Conservation (phyloP, 2,113 vertebrate genomes). For the Paradisaea rubra region DNA sequence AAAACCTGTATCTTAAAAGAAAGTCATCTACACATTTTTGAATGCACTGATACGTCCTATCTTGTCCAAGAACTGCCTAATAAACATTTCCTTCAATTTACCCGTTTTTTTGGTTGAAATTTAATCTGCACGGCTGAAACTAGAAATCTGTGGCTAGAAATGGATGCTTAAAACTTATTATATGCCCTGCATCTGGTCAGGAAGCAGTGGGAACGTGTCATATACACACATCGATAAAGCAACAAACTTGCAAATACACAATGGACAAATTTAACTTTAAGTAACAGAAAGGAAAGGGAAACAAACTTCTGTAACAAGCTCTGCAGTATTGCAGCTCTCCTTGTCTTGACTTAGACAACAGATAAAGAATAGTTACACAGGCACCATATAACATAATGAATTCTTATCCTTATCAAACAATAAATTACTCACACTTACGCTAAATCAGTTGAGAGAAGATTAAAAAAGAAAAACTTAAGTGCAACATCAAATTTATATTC, state of each 20-base stretch:
- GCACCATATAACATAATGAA: background rate
- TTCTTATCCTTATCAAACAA: background rate
- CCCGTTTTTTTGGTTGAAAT: background rate
- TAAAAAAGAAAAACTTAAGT: background rate
- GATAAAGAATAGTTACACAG: background rate
- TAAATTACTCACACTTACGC: background rate
- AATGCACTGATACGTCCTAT: background rate
- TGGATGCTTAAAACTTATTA: background rate
- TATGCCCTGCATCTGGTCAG: background rate
- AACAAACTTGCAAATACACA: background rate
- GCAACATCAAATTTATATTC: background rate
- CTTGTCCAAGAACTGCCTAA: background rate
- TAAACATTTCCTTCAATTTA: background rate
- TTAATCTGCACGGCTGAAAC: background rate
- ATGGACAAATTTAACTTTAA: background rate
- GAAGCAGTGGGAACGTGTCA: background rate
- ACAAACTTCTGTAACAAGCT: background rate
- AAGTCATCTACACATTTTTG: background rate
- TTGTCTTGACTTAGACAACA: background rate
- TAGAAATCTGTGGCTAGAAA: background rate
- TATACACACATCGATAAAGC: background rate
- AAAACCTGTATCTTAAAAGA: background rate
- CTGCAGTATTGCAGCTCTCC: background rate
- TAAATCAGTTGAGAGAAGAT: background rate
- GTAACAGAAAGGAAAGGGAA: background rate